These are phyloP conservation scores for Colaptes auratus DNA, from an alignment of 2,113 vertebrate species.

Conservation along the genomic window DNA sequence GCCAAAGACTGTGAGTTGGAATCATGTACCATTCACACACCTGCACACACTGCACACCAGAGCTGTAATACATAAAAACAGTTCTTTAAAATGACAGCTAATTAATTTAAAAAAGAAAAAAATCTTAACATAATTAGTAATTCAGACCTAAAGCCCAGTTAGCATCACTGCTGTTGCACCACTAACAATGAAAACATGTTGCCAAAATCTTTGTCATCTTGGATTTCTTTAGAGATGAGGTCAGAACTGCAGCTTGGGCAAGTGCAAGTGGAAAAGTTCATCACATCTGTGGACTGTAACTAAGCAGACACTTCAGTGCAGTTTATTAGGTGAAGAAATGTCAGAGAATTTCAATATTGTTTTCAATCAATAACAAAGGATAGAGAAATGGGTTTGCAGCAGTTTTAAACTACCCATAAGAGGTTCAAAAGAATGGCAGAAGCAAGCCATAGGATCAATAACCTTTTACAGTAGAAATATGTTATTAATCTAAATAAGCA, in stretches of 20 bases:
- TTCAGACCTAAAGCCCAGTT: background rate
- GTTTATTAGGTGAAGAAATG: background rate
- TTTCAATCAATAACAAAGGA: background rate
- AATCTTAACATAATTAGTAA: background rate
- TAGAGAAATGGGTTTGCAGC: background rate
- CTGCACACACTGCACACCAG: background rate
- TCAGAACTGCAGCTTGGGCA: background rate
- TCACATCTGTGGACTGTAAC: background rate
- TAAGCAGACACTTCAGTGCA: background rate
- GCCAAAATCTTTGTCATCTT: constrained; percentile 52
- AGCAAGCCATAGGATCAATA: background rate
- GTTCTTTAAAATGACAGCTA: background rate
- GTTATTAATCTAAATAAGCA: background rate
- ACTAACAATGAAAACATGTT: constrained; percentile 25
- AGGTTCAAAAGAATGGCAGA: background rate
- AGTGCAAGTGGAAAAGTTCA: background rate
- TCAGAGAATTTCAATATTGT: background rate
- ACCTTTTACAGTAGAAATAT: background rate
- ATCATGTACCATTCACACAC: background rate
- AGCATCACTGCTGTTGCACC: background rate
- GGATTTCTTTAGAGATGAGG: constrained; percentile 17
- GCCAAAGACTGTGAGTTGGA: background rate
- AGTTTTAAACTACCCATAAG: background rate
- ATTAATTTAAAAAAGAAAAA: background rate
- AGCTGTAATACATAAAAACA: background rate